phyloP scores from a whole-genome alignment of 2,113 vertebrate species.

The Gopherus evgoodei region DNA sequence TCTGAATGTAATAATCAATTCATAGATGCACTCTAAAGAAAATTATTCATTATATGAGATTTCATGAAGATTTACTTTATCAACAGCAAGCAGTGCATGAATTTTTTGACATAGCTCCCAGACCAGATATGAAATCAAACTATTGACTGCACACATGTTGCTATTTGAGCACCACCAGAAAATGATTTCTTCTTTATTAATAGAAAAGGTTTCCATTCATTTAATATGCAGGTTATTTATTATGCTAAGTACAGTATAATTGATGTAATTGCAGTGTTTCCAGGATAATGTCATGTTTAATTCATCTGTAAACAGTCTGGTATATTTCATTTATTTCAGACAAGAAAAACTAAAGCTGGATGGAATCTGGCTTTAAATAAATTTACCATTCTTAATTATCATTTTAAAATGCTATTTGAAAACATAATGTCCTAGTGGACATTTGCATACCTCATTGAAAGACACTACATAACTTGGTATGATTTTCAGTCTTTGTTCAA shows the following conservation, averaged over 20 bases:
- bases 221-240: constrained; percentile 74
- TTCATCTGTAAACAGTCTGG: constrained; percentile 74
- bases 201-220: constrained; percentile 58
- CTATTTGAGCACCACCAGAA: constrained; percentile 18
- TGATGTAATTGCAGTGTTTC: constrained; percentile 71
- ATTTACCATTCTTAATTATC: constrained; percentile 40
- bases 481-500: constrained; percentile 41
- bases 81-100: not conserved
- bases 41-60: constrained; percentile 29
- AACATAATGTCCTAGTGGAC: constrained; percentile 42
- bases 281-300: constrained; percentile 76
- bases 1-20: constrained; percentile 47
- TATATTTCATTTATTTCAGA: constrained; percentile 63
- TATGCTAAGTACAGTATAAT: constrained; percentile 72
- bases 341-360: constrained; percentile 28
- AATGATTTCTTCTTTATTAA: constrained; percentile 65
- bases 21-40: constrained; percentile 33
- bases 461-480: not conserved
- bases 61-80: constrained; percentile 35
- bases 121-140: not conserved
- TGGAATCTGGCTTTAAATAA: constrained; percentile 19
- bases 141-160: constrained; percentile 21
- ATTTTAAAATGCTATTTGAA: constrained; percentile 49
- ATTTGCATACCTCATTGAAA: constrained; percentile 32
- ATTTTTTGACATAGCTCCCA: constrained; percentile 12